Base-by-base conservation (phyloP, 2,888 invertebrate species). In the Drosophila setosimentum region DNA sequence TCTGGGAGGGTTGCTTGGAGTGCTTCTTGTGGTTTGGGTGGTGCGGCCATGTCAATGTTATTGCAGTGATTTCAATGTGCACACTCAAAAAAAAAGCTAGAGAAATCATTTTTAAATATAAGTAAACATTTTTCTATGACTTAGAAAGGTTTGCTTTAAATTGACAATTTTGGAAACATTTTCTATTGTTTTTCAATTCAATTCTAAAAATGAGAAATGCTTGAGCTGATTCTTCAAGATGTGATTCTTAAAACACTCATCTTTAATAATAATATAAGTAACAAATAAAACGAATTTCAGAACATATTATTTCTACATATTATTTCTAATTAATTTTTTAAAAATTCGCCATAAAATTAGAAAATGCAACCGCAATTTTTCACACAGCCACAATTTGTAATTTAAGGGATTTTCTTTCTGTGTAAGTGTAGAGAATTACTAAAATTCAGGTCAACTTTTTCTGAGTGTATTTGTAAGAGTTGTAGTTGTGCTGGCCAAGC, bases 21-120 rank as follows among this genome's bases (percentile, higher is more conserved):
- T 45, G 45, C 61, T 40, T 58, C 33, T 8, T 45, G 21, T 24
- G 24, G 24, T 16, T 24, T 16, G 3, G 3, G 42, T 13, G 40
- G n/a, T 21, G 62, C 48, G 68, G 68, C 55, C 81, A 81, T 80
- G 88, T 85, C 89, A 82, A 89, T 86, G 89, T 69, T 80, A 84
- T 87, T 87, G 79, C 86, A 83, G 73, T 86, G 86, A 87, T 88
- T 90, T 83, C 77, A 80, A 78, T 73, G 60, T 70, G 58, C 58
- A 45, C 45, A 45, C 45, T 45, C 8, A 24, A 45, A 45, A 45
- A 4, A 8, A 45, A 24, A 3, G 45, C 4, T 11, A 13, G 6
- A 21, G 1, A 21, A 13, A 42, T 13, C 1, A 13, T 42, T 42
- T 42, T 6, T 6, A 21, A 6, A 6, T 7, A 7, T 13, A 13